A percentile compares a stretch with the other conserved stretches of the same genome.
phyloP scores from a whole-genome alignment of 2,113 vertebrate genomes.

The Carassius auratus region DNA sequence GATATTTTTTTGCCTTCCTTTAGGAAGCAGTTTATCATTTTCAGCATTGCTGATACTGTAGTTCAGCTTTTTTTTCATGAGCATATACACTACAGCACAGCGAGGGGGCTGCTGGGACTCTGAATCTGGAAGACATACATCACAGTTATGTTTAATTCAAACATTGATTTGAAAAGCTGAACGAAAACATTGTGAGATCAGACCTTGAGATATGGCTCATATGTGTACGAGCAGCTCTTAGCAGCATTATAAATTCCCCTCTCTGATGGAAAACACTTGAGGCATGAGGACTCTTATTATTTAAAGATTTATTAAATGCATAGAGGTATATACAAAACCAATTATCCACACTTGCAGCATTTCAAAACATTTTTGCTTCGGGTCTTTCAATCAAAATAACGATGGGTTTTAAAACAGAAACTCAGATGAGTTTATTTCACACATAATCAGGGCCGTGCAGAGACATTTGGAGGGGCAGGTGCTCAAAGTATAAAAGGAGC shows the following conservation, averaged over 20 bases:
- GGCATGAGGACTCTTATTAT: slow-evolving; percentile 32
- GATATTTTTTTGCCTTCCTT: slow-evolving; percentile 5
- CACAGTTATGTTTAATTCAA: slow-evolving; percentile 37
- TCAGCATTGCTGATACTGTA: slow-evolving; percentile 19
- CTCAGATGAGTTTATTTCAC: slow-evolving; percentile 46
- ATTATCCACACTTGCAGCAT: slow-evolving; percentile 30
- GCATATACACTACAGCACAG: background rate
- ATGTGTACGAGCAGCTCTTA: slow-evolving; percentile 16
- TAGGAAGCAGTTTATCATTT: slow-evolving; percentile 34
- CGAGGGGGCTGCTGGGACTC: background rate
- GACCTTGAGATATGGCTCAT: slow-evolving; percentile 23
- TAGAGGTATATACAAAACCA: slow-evolving; percentile 44
- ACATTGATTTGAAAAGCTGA: slow-evolving; percentile 17
- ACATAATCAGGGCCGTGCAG: slow-evolving; percentile 4
- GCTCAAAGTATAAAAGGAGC: too few species aligned
- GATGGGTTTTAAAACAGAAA: slow-evolving; percentile 11
- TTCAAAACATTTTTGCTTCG: background rate
- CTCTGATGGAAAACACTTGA: slow-evolving; percentile 29
- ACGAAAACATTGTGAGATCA: slow-evolving; percentile 19
- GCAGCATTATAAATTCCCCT: slow-evolving; percentile 30
- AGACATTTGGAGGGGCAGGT: too few species aligned
- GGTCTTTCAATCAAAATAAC: slow-evolving; percentile 24
- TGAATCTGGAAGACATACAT: slow-evolving; percentile 24
- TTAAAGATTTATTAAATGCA: slow-evolving; percentile 53
- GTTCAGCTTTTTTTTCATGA: slow-evolving; percentile 14